These are phyloP conservation scores for Clarias magur DNA, from an alignment of 2,113 vertebrate genomes.

Conservation along the genomic window DNA sequence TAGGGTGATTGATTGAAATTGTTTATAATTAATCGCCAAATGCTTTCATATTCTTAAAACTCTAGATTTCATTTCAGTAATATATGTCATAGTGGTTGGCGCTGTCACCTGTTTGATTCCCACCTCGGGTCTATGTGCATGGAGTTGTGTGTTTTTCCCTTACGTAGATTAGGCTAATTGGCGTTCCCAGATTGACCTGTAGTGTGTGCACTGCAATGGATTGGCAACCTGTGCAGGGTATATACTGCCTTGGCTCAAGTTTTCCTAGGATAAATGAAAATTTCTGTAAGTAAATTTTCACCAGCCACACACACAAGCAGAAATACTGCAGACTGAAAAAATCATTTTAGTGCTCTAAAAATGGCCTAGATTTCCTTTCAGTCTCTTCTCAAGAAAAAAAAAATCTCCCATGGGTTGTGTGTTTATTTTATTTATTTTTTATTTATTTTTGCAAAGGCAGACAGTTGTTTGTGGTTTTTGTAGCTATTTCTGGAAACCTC, in stretches of 20 bases:
- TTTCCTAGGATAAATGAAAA: no score
- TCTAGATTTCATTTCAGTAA: not conserved
- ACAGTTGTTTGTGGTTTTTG: not conserved
- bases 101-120: no score
- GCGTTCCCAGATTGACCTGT: no score
- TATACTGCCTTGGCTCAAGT: no score
- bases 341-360: not conserved
- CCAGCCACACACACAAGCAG: not conserved
- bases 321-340: not conserved
- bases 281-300: not conserved
- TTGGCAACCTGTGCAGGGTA: no score
- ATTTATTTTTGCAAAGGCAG: constrained; percentile 1
- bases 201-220: no score
- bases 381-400: not conserved
- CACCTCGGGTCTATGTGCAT: no score
- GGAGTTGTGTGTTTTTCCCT: no score
- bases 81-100: not conserved
- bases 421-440: not conserved
- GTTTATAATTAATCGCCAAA: not conserved
- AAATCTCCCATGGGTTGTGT: not conserved
- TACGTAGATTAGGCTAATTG: no score
- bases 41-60: not conserved
- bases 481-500: constrained; percentile 23
- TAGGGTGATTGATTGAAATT: not conserved
- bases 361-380: constrained; percentile 10